Percentiles rank a stretch among this genome's conserved stretches.
phyloP scores from a whole-genome alignment of 2,113 vertebrate species.

The Trochalopteron elliotii region DNA sequence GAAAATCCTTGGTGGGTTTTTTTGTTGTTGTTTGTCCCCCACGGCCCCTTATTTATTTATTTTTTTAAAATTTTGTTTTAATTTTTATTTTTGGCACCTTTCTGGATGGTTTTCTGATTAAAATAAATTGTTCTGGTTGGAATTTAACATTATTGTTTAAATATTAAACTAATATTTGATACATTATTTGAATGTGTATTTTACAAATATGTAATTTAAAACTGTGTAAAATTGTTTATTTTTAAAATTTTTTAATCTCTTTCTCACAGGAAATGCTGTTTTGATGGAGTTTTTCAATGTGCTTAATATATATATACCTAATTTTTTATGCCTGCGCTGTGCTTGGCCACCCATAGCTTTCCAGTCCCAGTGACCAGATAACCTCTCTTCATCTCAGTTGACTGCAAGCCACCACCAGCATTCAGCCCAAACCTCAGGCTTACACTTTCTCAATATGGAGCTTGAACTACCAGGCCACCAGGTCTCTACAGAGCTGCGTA shows the following conservation, averaged over 20 bases:
- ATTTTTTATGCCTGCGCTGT: not conserved
- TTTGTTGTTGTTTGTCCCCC: not conserved
- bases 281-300: not conserved
- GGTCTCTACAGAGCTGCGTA: not conserved
- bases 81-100: not conserved
- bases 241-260: not conserved
- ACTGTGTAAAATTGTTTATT: not conserved
- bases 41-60: no score
- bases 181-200: not conserved
- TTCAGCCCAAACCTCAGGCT: not conserved
- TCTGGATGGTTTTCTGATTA: not conserved
- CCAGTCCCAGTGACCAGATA: not conserved
- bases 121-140: not conserved
- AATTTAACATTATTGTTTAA: not conserved
- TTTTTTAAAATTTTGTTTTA: no score
- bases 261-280: not conserved
- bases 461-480: not conserved
- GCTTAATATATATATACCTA: not conserved
- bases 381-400: not conserved
- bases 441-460: not conserved
- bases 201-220: not conserved
- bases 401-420: not conserved
- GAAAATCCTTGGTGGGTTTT: not conserved
- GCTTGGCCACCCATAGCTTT: not conserved
- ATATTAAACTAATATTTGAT: not conserved